Conservation (phyloP, 2,113 vertebrate species). For the Podarcis cretensis region DNA sequence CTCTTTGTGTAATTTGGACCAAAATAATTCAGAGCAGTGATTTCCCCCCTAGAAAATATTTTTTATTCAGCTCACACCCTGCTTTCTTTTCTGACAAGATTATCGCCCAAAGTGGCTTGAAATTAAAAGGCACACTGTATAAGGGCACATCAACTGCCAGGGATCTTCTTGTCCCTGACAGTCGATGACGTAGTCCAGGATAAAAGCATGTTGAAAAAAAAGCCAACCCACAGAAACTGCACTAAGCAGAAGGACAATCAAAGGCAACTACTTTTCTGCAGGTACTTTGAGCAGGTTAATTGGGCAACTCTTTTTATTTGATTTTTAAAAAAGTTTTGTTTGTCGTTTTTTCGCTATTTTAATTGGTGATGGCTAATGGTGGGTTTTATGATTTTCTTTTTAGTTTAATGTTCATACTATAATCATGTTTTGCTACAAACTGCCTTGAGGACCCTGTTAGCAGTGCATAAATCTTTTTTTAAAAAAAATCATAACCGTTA, state of each 20-base stretch:
- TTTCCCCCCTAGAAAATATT: too few species aligned
- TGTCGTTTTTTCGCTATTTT: neutral
- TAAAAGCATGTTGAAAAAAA: neutral
- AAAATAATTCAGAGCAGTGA: neutral
- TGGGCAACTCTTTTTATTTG: neutral
- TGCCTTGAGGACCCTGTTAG: neutral
- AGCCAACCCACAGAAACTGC: neutral
- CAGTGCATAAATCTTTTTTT: neutral
- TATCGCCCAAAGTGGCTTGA: neutral
- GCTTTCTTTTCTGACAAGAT: neutral
- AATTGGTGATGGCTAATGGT: neutral
- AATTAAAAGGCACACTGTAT: neutral
- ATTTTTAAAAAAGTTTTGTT: too few species aligned
- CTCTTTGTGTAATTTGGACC: neutral
- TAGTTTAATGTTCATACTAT: neutral
- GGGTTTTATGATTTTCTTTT: neutral
- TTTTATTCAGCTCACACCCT: neutral
- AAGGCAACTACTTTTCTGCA: neutral
- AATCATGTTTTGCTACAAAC: neutral
- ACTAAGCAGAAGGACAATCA: neutral
- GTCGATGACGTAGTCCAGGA: neutral
- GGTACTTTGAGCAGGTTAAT: neutral
- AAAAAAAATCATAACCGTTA: neutral
- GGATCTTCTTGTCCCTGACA: neutral
- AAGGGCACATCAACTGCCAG: neutral